Base-by-base conservation (phyloP, 2,113 vertebrate species). In the Todiramphus chloris region DNA sequence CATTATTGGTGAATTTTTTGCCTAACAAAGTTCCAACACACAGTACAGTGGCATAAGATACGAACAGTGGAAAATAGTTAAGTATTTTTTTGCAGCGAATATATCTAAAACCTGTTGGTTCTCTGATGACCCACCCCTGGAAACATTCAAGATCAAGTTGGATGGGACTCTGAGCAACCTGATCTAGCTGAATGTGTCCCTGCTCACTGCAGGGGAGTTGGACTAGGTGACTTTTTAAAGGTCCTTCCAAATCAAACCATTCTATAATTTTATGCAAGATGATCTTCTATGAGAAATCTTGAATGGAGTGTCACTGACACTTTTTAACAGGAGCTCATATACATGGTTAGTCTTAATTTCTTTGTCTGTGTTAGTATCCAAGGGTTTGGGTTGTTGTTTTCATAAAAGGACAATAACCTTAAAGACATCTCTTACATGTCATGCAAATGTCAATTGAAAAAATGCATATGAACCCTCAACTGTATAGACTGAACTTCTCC, bases 181-280 rank as follows among this genome's bases (percentile, higher is more conserved):
- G 21, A 11, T 58, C 23, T 39, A 69, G 41, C 43, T 63, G 30
- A 74, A 79, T 16, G 11, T 62, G n/a, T 5, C 20, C 9, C 17
- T 73, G n/a, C 30, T 39, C 0, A 17, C 23, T 46, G 30, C n/a
- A 73, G 12, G 5, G 11, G 4, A 1, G 3, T 5, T 55, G 21
- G 31, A 43, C 8, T 59, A 62, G 13, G 30, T 16, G 41, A 30
- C 11, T 10, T 73, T 46, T 55, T 24, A 37, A 55, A 37, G 1
- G 13, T 55, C 15, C 46, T 87, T 51, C 35, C 41, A 75, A 39
- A 41, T 25, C 50, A 25, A 50, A 51, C 50, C 50, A 51, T 25
- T 51, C 50, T 25, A 25, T 46, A 20, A 64, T 66, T 51, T 24
- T 43, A 8, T 35, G 28, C 51, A 83, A 41, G 62, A 16, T 25